Evolutionary conservation across 2,113 vertebrate genomes (phyloP).

Genomic region (Brachypodius melanocephalos): DNA sequence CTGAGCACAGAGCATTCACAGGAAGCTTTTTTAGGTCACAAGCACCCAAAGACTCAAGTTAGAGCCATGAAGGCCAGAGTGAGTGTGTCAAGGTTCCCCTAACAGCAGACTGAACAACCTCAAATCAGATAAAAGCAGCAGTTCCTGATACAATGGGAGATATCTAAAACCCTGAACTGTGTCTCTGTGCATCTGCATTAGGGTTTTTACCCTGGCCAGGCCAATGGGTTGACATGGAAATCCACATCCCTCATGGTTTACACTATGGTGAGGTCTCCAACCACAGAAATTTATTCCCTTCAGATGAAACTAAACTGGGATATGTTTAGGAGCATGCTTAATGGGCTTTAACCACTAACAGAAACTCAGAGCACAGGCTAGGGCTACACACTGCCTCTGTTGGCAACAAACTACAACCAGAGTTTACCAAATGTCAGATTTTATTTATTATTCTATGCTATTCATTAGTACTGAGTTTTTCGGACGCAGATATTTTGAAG

Average conservation of each 20-base stretch:
- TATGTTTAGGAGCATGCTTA: background rate
- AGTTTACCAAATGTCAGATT: background rate
- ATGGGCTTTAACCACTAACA: background rate
- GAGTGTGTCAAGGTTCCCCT: background rate
- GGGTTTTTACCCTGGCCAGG: background rate
- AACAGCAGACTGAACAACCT: background rate
- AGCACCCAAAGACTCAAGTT: background rate
- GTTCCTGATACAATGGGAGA: background rate
- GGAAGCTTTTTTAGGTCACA: background rate
- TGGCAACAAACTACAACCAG: background rate
- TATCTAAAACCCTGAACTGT: background rate
- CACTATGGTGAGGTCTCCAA: background rate
- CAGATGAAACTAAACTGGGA: background rate
- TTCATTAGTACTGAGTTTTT: background rate
- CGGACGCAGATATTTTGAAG: background rate
- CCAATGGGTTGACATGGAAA: background rate
- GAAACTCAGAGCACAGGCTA: background rate
- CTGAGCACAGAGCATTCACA: background rate
- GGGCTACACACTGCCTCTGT: background rate
- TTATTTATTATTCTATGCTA: background rate
- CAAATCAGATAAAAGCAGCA: background rate
- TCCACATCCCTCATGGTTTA: fast-evolving
- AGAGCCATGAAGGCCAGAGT: background rate
- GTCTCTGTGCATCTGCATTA: background rate
- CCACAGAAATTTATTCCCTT: background rate